Percentiles rank a stretch among this genome's conserved stretches.
These are phyloP conservation scores for Crepidodera aurea DNA, from an alignment of 2,888 invertebrate genomes.

Conservation along the genomic window DNA sequence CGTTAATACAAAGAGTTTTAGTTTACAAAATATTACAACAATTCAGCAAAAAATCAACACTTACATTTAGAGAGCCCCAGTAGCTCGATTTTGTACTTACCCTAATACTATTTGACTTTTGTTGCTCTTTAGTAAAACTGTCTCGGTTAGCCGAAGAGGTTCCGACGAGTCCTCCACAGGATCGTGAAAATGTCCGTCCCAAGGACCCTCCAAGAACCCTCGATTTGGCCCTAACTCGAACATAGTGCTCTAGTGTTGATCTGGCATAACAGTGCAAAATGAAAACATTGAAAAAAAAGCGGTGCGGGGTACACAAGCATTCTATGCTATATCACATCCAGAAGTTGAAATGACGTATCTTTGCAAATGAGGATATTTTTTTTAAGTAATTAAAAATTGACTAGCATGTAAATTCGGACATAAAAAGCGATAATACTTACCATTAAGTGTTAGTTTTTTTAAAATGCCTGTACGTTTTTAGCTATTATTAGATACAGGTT, in stretches of 20 bases:
- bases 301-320: conserved; percentile 58
- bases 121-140: conserved; percentile 61
- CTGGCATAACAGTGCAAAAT: conserved; percentile 59
- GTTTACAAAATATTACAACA: too few species aligned
- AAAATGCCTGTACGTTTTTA: too few species aligned
- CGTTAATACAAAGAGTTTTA: too few species aligned
- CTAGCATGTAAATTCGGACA: neutral
- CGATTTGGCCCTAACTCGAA: conserved; percentile 69
- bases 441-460: neutral
- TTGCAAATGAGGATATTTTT: neutral
- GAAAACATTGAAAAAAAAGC: conserved; percentile 52
- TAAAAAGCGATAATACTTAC: conserved; percentile 2
- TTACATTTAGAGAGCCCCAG: too few species aligned
- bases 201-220: conserved; percentile 71
- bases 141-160: conserved; percentile 56
- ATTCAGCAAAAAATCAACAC: too few species aligned
- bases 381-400: neutral
- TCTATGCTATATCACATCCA: conserved; percentile 52
- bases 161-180: conserved; percentile 67
- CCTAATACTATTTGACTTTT: conserved; percentile 42
- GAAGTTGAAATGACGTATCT: neutral
- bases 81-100: too few species aligned
- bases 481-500: too few species aligned
- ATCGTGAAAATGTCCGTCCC: conserved; percentile 72
- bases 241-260: conserved; percentile 64